Conservation (phyloP, 2,888 invertebrate genomes). For the Phengaris arion region DNA sequence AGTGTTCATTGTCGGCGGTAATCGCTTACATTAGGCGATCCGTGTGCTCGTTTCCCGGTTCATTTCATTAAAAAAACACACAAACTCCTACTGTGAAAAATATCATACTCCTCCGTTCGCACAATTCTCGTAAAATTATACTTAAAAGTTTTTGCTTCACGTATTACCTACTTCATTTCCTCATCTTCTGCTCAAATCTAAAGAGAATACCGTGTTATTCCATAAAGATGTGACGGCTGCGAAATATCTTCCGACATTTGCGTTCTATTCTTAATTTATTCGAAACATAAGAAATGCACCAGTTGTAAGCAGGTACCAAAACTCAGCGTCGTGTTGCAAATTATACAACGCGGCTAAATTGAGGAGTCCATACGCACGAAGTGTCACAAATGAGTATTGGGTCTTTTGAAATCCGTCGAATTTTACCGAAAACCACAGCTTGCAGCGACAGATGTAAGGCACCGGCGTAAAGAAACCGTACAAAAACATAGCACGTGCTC, state of each 20-base stretch:
- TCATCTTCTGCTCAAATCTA: neutral
- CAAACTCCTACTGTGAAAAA: too few relatives aligned
- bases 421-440: conserved; percentile 67
- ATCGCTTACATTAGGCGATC: too few relatives aligned
- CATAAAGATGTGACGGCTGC: conserved; percentile 36
- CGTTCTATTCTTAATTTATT: conserved; percentile 63
- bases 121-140: too few relatives aligned
- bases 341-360: conserved; percentile 51
- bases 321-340: conserved; percentile 73
- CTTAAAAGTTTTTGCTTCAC: too few relatives aligned
- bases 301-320: conserved; percentile 73
- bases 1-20: too few relatives aligned
- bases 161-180: neutral
- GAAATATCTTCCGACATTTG: conserved; percentile 38
- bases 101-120: too few relatives aligned
- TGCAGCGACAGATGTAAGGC: conserved; percentile 71
- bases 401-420: conserved; percentile 45
- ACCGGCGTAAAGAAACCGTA: conserved; percentile 65
- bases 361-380: conserved; percentile 31
- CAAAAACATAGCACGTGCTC: conserved; percentile 73
- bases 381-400: neutral
- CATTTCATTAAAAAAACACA: too few relatives aligned
- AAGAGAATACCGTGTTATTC: too few relatives aligned
- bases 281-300: conserved; percentile 65
- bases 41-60: too few relatives aligned